Evolutionary conservation across 2,888 invertebrate species (phyloP), one percentile per base, ranked within the genome.

Genomic region (Erebia aethiops): DNA sequence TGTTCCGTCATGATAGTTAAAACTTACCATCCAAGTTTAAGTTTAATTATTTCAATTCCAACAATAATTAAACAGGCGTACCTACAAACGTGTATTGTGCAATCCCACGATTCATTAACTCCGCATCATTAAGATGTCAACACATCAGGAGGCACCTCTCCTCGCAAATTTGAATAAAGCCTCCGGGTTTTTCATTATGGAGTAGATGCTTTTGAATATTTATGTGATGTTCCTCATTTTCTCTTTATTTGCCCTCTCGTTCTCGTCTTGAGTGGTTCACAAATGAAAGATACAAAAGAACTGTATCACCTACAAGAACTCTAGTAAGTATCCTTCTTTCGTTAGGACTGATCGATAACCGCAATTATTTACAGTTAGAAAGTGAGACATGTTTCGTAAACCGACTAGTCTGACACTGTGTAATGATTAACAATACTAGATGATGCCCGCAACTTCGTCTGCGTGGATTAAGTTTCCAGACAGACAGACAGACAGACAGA

Each of bases 201-300:
- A 78, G 81, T 77, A 77, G 82, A 85, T 80, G 80, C 81, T 79
- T 79, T 77, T 88, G 86, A 85, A 89, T 88, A 87, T 87, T 85
- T 86, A 89, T 87, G 80, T 77, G 75, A 75, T 78, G 78, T 78
- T 79, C 76, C 81, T 80, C 83, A 82, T 84, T 81, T 77, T 78
- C 80, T 80, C 77, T 74, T 77, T 78, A 75, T 77, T 72, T 67
- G 68, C 73, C 64, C 67, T 76, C 62, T 71, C 73, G 58, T 57
- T 70, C 49, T 62, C 18, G 21, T 21, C 13, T 14, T 21, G 62
- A 49, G 46, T 14, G 4, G 13, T 46, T 49, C 43, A 16, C 14
- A 14, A 62, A 49, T 11, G 46, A 62, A 14, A 49, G 62, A 62
- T 49, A 49, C 7, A 21, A 49, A 21, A 26, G 62, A 62, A 62